phyloP scores from a whole-genome alignment of 2,797 vertebrate species.

The Harpagifer antarcticus region DNA sequence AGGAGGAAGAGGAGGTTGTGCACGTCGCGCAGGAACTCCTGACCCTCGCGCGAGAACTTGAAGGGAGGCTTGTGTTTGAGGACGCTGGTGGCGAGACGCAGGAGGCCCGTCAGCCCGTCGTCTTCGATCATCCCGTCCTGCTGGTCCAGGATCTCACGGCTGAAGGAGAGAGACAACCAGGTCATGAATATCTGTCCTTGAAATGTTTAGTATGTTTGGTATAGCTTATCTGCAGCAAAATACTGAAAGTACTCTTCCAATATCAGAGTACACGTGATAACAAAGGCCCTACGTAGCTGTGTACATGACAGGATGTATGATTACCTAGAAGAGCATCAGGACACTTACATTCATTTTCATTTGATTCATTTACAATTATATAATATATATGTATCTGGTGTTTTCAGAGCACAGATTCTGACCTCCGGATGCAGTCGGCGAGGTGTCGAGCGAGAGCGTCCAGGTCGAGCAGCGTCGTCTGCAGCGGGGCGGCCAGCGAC shows the following conservation, averaged over 20 bases:
- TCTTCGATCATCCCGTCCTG: constrained; percentile 96
- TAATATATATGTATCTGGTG: too few relatives aligned
- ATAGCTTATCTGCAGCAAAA: too few relatives aligned
- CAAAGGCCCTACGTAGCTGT: too few relatives aligned
- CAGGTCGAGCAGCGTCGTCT: constrained; percentile 97
- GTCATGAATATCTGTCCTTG: too few relatives aligned
- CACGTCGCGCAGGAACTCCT: constrained; percentile 97
- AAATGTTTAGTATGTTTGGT: too few relatives aligned
- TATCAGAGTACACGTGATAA: too few relatives aligned
- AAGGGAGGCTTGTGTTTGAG: constrained; percentile 99
- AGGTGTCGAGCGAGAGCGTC: constrained; percentile 96
- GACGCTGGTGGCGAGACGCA: constrained; percentile 95
- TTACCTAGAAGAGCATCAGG: too few relatives aligned
- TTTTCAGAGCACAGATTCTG: constrained; percentile 43
- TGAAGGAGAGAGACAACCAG: constrained; percentile 51
- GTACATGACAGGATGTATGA: too few relatives aligned
- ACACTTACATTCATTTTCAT: too few relatives aligned
- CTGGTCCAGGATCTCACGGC: constrained; percentile 98
- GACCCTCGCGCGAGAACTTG: constrained; percentile 97
- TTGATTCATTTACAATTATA: too few relatives aligned
- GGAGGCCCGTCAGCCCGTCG: constrained; percentile 94
- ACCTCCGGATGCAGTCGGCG: constrained; percentile 98
- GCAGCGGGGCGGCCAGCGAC: constrained; percentile 76
- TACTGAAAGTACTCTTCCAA: too few relatives aligned
- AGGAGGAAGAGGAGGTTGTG: constrained; percentile 97